phyloP scores from a whole-genome alignment of 2,888 invertebrate genomes.

The Chironomus tentans region DNA sequence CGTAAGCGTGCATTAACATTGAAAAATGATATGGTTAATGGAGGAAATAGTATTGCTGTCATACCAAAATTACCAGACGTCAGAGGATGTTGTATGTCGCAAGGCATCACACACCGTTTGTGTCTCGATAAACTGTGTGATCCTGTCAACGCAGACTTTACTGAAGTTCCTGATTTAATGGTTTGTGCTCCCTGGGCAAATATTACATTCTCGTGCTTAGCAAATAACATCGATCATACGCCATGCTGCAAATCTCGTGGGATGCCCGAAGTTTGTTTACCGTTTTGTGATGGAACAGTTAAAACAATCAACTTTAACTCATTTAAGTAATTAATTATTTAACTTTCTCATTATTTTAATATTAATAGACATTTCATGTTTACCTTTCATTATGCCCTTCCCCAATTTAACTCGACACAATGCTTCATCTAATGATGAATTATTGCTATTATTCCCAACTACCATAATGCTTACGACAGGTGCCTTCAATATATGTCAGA shows the following conservation, averaged over 20 bases:
- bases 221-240: slow-evolving; percentile 72
- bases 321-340: slow-evolving; percentile 57
- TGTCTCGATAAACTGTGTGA: slow-evolving; percentile 74
- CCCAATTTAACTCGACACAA: neutral
- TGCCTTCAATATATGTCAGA: slow-evolving; percentile 74
- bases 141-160: slow-evolving; percentile 49
- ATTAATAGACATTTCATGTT: neutral
- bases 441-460: neutral
- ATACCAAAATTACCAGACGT: slow-evolving; percentile 68
- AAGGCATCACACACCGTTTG: slow-evolving; percentile 62
- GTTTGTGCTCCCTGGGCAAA: slow-evolving; percentile 83
- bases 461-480: slow-evolving; percentile 39
- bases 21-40: slow-evolving; percentile 51
- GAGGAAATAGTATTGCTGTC: slow-evolving; percentile 47
- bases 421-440: neutral
- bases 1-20: slow-evolving; percentile 63
- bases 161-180: slow-evolving; percentile 63
- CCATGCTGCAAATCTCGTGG: slow-evolving; percentile 69
- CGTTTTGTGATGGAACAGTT: slow-evolving; percentile 69
- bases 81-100: slow-evolving; percentile 58
- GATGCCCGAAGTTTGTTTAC: slow-evolving; percentile 63
- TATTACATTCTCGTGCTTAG: slow-evolving; percentile 68
- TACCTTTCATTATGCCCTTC: neutral
- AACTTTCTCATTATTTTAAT: neutral
- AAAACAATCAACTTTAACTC: slow-evolving; percentile 69